Percentiles rank a stretch among this genome's conserved stretches.
These are phyloP conservation scores for Heterocephalus glaber DNA, from an alignment of 2,113 vertebrate species.

Conservation along the genomic window DNA sequence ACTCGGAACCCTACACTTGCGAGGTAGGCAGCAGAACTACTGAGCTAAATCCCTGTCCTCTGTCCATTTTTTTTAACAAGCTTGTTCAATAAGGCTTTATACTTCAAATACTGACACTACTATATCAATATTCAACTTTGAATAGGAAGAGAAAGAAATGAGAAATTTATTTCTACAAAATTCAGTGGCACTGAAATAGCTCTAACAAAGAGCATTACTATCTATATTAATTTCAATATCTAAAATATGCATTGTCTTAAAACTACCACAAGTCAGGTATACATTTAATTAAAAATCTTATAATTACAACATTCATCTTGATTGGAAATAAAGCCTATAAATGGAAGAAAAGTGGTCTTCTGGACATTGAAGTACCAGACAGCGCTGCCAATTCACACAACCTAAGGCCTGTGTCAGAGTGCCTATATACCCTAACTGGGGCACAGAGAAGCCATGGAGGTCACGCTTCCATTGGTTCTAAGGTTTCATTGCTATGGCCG, in stretches of 20 bases:
- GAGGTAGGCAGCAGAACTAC: too few species aligned
- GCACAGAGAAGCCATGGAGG: background rate
- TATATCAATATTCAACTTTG: constrained; percentile 23
- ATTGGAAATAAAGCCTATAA: background rate
- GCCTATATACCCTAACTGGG: background rate
- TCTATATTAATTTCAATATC: constrained; percentile 17
- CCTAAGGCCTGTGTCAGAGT: background rate
- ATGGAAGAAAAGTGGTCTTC: background rate
- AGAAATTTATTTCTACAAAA: background rate
- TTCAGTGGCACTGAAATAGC: background rate
- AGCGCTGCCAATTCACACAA: background rate
- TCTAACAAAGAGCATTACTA: constrained; percentile 9
- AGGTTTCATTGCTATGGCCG: background rate
- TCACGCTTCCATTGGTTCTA: background rate
- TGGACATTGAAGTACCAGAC: background rate
- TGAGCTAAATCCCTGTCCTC: too few species aligned
- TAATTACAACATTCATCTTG: constrained; percentile 1
- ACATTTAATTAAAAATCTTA: background rate
- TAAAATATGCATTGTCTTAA: background rate
- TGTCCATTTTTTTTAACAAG: background rate
- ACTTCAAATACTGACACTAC: background rate
- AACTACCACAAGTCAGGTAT: background rate
- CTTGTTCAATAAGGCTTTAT: background rate
- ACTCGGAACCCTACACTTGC: too few species aligned
- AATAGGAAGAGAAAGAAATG: background rate